These are phyloP conservation scores for Halcyon leucocephala DNA, from an alignment of 2,797 vertebrate genomes.

Conservation along the genomic window DNA sequence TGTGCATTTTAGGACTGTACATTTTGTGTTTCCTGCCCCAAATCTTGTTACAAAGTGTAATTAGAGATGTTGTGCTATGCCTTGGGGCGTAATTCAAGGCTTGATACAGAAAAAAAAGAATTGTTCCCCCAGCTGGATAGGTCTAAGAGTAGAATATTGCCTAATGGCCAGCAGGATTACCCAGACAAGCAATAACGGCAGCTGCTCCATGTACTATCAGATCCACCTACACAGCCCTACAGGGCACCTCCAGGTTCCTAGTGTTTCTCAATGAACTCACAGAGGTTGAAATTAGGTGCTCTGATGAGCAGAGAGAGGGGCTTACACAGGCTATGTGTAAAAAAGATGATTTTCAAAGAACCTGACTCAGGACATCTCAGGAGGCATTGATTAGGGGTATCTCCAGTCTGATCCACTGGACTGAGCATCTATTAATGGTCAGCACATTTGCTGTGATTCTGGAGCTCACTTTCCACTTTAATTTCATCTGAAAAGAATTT, in stretches of 20 bases:
- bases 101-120: background rate
- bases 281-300: background rate
- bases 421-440: background rate
- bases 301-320: background rate
- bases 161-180: background rate
- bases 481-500: slow-evolving; percentile 5
- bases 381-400: background rate
- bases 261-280: background rate
- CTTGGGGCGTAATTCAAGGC: background rate
- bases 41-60: background rate
- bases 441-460: background rate
- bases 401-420: background rate
- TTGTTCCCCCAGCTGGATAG: background rate
- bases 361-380: background rate
- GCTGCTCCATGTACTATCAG: background rate
- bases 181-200: background rate
- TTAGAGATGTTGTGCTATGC: background rate
- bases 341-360: background rate
- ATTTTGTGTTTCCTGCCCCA: background rate
- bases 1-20: background rate
- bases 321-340: background rate
- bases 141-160: background rate
- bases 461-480: background rate
- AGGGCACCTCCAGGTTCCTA: background rate
- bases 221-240: background rate